These are phyloP conservation scores for Mola mola DNA, from an alignment of 2,113 vertebrate species.

Conservation along the genomic window DNA sequence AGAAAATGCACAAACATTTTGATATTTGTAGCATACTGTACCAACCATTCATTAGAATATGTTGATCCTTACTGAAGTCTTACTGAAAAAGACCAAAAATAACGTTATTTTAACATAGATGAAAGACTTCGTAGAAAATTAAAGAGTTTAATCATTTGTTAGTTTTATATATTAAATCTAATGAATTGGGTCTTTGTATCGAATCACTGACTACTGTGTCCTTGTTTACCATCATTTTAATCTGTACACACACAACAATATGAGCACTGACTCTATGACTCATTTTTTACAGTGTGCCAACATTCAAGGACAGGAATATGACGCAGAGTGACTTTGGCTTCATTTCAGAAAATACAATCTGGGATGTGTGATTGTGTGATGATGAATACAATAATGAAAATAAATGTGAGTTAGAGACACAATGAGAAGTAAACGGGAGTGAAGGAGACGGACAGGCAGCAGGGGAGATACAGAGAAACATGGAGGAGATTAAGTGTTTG, in stretches of 20 bases:
- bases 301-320: constrained; percentile 2
- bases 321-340: constrained; percentile 28
- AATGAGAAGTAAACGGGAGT: constrained; percentile 10
- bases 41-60: too few species aligned
- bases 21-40: too few species aligned
- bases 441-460: neutral
- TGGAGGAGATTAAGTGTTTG: constrained; percentile 8
- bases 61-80: too few species aligned
- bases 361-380: constrained; percentile 36
- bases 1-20: too few species aligned
- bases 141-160: too few species aligned
- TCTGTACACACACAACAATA: neutral
- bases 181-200: too few species aligned
- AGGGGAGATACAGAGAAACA: neutral
- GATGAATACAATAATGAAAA: constrained; percentile 48
- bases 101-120: too few species aligned
- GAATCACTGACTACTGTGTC: neutral
- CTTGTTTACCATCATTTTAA: neutral
- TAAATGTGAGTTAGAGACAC: constrained; percentile 26
- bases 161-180: too few species aligned
- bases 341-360: constrained; percentile 52
- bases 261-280: neutral
- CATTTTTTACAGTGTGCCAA: constrained; percentile 30
- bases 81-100: too few species aligned
- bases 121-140: too few species aligned